A percentile compares a stretch with the other conserved stretches of the same genome.
phyloP scores from a whole-genome alignment of 2,797 vertebrate species.

The Thripadectes ignobilis region DNA sequence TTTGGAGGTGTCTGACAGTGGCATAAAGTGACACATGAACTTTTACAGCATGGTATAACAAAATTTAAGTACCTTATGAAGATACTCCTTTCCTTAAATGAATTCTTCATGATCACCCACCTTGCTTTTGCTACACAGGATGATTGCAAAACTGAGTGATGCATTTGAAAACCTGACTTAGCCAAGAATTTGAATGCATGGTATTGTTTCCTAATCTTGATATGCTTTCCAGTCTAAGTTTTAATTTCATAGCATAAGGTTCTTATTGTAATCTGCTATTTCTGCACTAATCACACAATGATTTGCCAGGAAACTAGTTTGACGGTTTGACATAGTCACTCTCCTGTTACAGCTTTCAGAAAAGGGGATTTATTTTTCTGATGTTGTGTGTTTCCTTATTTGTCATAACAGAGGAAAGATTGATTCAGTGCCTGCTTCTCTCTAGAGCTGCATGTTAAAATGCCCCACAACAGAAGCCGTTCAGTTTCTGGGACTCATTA shows the following conservation, averaged over 20 bases:
- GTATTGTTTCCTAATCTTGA: background rate
- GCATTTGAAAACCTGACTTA: background rate
- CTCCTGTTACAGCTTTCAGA: background rate
- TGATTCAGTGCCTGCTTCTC: constrained; percentile 11
- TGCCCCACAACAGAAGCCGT: background rate
- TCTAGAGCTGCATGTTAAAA: background rate
- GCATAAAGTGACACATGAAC: background rate
- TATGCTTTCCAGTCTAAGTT: background rate
- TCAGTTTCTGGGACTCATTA: background rate
- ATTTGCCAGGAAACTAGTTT: background rate
- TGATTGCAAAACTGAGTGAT: background rate
- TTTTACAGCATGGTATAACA: background rate
- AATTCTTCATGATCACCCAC: background rate
- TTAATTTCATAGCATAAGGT: background rate
- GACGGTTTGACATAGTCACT: background rate
- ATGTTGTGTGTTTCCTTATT: background rate
- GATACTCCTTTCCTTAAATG: background rate
- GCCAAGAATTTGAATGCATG: background rate
- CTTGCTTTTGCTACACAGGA: background rate
- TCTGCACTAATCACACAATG: background rate
- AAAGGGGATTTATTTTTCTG: background rate
- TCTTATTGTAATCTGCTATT: background rate
- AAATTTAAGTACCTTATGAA: background rate
- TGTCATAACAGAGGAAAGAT: constrained; percentile 5
- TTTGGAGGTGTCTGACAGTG: background rate